A percentile compares a stretch with the other conserved stretches of the same genome.
phyloP scores from a whole-genome alignment of 2,888 invertebrate species.

The Cephus rjabovi region DNA sequence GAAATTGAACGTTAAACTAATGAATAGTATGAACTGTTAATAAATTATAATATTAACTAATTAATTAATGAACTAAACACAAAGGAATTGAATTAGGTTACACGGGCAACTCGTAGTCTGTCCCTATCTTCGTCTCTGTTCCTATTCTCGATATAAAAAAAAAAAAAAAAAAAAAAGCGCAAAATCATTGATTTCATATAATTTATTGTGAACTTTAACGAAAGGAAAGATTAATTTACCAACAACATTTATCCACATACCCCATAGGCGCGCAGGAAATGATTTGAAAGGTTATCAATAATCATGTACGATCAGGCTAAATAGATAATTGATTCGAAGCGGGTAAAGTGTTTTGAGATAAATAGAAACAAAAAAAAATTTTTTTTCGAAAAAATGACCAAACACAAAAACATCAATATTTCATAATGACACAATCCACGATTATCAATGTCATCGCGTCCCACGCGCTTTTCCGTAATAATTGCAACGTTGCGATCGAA shows the following conservation, averaged over 20 bases:
- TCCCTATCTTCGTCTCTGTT: slow-evolving; percentile 57
- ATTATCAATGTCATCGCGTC: background rate
- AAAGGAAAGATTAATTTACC: background rate
- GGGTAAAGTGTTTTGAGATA: background rate
- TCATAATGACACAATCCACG: background rate
- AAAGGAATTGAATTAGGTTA: slow-evolving; percentile 66
- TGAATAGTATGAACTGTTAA: slow-evolving; percentile 57
- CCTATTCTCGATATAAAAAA: slow-evolving; percentile 32
- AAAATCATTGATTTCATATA: slow-evolving; percentile 2
- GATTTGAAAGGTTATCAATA: background rate
- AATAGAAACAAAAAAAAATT: background rate
- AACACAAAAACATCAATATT: background rate
- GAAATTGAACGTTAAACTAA: slow-evolving; percentile 49
- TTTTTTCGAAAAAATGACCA: background rate
- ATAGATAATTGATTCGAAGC: background rate
- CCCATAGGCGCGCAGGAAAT: background rate
- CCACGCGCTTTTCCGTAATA: no score
- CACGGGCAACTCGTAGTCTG: slow-evolving; percentile 54
- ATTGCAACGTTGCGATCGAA: no score
- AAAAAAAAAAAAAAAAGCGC: slow-evolving; percentile 5
- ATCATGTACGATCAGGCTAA: background rate
- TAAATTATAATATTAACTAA: slow-evolving; percentile 60
- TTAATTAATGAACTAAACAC: slow-evolving; percentile 60
- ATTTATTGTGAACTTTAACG: background rate
- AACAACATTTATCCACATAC: background rate